Conservation (phyloP, 37 sponge, comb jelly and placozoan species). For the Cladorhizidae sp. region DNA sequence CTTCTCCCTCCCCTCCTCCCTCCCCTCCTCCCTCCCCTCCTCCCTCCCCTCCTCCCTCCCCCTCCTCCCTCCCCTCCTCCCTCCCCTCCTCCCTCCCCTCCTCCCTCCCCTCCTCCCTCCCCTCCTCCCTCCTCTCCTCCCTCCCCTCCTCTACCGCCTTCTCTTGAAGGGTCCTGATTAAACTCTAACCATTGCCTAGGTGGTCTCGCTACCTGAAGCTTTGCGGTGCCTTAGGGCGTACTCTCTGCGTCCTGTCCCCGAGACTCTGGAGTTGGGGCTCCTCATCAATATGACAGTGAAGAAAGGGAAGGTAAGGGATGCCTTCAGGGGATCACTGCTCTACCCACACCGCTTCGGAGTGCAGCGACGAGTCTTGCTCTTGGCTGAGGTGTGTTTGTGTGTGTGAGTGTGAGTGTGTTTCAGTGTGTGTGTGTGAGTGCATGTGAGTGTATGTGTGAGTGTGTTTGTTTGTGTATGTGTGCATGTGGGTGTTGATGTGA, state of each 20-base stretch:
- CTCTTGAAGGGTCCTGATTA: no score
- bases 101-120: no score
- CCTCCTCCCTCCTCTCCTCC: no score
- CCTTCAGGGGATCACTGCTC: slow-evolving; percentile 54
- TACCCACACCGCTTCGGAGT: slow-evolving; percentile 61
- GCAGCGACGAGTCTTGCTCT: slow-evolving; percentile 33
- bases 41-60: no score
- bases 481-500: not conserved
- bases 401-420: not conserved
- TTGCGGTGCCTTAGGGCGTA: slow-evolving; percentile 76
- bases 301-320: slow-evolving; percentile 36
- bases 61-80: no score
- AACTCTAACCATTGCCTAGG: no score
- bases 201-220: slow-evolving; percentile 11
- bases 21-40: no score
- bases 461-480: not conserved
- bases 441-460: not conserved
- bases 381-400: slow-evolving; percentile 46
- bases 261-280: slow-evolving; percentile 63
- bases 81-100: no score
- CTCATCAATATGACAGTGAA: slow-evolving; percentile 29
- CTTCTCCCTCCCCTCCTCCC: no score
- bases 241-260: slow-evolving; percentile 40
- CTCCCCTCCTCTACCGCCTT: no score
- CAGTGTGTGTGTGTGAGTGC: not conserved